Evolutionary conservation across 2,888 invertebrate genomes (phyloP), one percentile per base, ranked within the genome.

Genomic region (Thymelicus lineola): DNA sequence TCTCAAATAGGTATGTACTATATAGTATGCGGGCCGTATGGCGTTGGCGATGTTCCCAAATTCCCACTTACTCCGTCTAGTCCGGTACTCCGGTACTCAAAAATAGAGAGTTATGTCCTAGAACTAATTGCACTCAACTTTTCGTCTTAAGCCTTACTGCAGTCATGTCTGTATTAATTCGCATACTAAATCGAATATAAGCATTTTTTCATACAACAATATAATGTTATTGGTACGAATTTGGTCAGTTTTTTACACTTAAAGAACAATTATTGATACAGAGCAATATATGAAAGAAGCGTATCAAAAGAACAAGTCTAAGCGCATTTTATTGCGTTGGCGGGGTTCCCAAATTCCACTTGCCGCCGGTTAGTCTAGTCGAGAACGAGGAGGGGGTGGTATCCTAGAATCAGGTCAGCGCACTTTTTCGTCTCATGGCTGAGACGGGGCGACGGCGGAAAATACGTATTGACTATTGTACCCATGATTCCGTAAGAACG

Each of bases 41-140:
- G 75, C 75, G 75, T 76, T 68, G 68, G 68, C 62, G 68, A 57
- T 46, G 28, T 68, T 68, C 75, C 76, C 72, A 70, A 70, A 70
- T 77, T 74, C 74, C 74, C 76, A 74, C 70, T 77, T 72, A 80
- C 76, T 85, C 86, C 88, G 76, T 77, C 74, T 79, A 81, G 88
- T 88, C 88, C 88, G 85, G 75, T 50, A 7, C 48, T 88, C 88
- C 88, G 85, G 75, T 50, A 7, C 48, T 74, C 73, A 71, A 62
- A 64, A 62, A 61, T 46, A 65, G 71, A 66, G 73, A 73, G 71
- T 36, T 61, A 28, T 7, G 45, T 67, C 53, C 67, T 46, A 62
- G 75, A 79, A 79, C 75, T 77, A 78, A 89, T 88, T 89, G 88
- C 87, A 77, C 85, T 86, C 85, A 83, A 88, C 87, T 82, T 82